Evolutionary conservation across 2,113 vertebrate genomes (phyloP).

Genomic region (Paraplagusia blochii): DNA sequence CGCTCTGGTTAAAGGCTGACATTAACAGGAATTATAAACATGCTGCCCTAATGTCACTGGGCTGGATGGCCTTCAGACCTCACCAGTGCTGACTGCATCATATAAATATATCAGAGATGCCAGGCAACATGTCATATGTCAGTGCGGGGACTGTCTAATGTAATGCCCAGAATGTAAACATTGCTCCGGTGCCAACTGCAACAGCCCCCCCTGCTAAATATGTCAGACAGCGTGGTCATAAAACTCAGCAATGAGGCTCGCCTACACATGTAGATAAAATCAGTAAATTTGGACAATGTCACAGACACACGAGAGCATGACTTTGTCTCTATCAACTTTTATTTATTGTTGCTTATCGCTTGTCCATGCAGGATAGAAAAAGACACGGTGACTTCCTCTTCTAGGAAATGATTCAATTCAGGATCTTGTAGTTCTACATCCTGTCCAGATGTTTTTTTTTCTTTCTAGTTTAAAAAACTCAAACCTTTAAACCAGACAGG

Average conservation of each 20-base stretch:
- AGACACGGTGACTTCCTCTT: not conserved
- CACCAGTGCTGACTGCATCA: not conserved
- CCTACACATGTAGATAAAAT: slow-evolving; percentile 7
- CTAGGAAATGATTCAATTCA: not conserved
- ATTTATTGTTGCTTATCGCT: not conserved
- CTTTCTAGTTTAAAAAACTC: not conserved
- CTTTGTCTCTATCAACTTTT: not conserved
- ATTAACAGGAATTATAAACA: slow-evolving; percentile 15
- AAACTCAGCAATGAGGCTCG: not conserved
- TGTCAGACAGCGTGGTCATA: not conserved
- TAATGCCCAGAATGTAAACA: slow-evolving; percentile 21
- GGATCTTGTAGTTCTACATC: not conserved
- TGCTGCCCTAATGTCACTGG: slow-evolving; percentile 17
- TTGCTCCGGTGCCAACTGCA: not conserved
- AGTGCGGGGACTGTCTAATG: slow-evolving; percentile 7
- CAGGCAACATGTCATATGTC: slow-evolving; percentile 1
- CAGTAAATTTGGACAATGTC: not conserved
- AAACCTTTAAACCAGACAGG: too few species aligned
- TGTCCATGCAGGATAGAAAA: not conserved
- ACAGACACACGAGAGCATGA: not conserved
- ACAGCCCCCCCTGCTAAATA: not conserved
- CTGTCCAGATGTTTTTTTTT: slow-evolving; percentile 3
- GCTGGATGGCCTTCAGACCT: not conserved
- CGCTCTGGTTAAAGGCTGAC: slow-evolving; percentile 4
- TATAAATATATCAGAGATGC: slow-evolving; percentile 1